Conservation (phyloP, 35 echinoderm and acorn worm genomes). For the Amphiura filiformis region DNA sequence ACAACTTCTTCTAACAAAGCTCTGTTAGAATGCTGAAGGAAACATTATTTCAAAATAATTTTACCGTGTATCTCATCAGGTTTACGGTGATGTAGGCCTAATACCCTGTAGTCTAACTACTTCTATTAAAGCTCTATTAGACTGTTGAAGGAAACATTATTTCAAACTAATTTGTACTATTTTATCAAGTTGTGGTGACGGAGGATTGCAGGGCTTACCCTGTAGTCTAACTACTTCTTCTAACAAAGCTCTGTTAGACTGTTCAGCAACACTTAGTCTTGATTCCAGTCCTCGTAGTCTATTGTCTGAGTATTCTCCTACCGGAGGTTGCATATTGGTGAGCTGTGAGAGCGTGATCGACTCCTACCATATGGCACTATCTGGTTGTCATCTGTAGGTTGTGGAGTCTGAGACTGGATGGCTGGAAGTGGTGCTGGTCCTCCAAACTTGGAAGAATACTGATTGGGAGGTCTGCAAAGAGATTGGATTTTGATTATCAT, state of each 20-base stretch:
- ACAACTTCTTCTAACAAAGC: too few relatives aligned
- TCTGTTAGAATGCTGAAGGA: too few relatives aligned
- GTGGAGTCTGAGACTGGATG: conserved; percentile 68
- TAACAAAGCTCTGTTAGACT: conserved; percentile 81
- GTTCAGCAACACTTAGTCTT: conserved; percentile 77
- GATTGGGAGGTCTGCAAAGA: background rate
- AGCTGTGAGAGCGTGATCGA: conserved; percentile 56
- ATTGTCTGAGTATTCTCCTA: conserved; percentile 60
- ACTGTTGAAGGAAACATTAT: too few relatives aligned
- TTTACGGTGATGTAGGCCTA: too few relatives aligned
- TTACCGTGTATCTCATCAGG: too few relatives aligned
- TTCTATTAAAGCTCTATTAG: too few relatives aligned
- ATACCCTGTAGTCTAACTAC: too few relatives aligned
- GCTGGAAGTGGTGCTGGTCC: conserved; percentile 74
- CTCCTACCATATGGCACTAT: conserved; percentile 65
- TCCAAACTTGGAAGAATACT: conserved; percentile 51
- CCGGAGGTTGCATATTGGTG: conserved; percentile 31
- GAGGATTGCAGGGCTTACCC: conserved; percentile 35
- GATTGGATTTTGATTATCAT: background rate
- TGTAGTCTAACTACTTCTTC: conserved; percentile 92
- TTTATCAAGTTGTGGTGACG: too few relatives aligned
- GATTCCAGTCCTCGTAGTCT: conserved; percentile 70
- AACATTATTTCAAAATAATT: too few relatives aligned
- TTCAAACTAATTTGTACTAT: too few relatives aligned
- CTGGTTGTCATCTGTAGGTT: conserved; percentile 62